Evolutionary conservation across 2,797 vertebrate genomes (phyloP).

Genomic region (Rhodeus uyekii): DNA sequence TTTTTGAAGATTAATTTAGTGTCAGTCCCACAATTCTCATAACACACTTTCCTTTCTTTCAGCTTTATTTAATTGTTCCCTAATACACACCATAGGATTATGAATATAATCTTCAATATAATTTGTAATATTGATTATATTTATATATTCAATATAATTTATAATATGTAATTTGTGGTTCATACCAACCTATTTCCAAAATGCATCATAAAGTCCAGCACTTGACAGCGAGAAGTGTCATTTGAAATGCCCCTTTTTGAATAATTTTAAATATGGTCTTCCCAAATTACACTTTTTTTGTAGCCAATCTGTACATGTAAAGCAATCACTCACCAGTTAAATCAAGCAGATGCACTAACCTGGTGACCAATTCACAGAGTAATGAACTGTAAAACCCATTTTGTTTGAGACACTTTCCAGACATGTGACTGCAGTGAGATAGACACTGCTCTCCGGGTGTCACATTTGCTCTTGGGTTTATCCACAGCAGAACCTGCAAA

Average conservation of each 20-base stretch:
- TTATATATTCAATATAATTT: too few species aligned
- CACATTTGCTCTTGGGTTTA: neutral
- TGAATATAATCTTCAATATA: conserved; percentile 1
- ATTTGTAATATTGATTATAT: too few species aligned
- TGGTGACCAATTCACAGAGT: conserved; percentile 38
- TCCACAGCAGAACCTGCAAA: neutral
- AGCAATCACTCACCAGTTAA: conserved; percentile 39
- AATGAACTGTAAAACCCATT: conserved; percentile 48
- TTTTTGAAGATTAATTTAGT: neutral
- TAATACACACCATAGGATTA: conserved; percentile 15
- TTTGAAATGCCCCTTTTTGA: neutral
- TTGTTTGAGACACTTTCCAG: conserved; percentile 26
- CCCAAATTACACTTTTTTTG: conserved; percentile 10
- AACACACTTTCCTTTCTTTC: neutral
- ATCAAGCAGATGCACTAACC: conserved; percentile 43
- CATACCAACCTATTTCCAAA: neutral
- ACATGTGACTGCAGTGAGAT: conserved; percentile 19
- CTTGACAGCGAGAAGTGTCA: too few species aligned
- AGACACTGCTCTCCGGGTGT: conserved; percentile 3
- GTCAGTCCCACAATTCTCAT: conserved; percentile 6
- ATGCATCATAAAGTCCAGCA: neutral
- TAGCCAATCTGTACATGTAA: conserved; percentile 25
- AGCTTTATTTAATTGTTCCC: conserved; percentile 27
- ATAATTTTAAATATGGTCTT: neutral
- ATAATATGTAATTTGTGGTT: too few species aligned